Base-by-base conservation (phyloP, 2,888 invertebrate species). In the Oxyscelio sp. region DNA sequence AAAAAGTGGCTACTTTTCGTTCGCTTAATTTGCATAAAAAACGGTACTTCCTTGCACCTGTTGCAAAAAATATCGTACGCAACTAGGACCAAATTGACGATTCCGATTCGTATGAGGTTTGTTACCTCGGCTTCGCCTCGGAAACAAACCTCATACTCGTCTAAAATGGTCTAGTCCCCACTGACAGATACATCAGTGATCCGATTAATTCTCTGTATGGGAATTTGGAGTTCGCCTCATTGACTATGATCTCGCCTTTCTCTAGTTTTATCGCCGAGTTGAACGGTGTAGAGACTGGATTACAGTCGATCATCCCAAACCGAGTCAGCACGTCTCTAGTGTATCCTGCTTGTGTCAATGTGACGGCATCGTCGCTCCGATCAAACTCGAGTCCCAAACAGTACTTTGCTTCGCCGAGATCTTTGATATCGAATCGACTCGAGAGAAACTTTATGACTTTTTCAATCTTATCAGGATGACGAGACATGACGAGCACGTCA, bases 231-330 rank as follows among this genome's bases (percentile, higher is more conserved):
- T 11, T n/a, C 11, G 48, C 21, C 48, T 48, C 48, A 21, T 48
- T 21, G 4, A 21, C 17, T 9, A 9, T 9, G 4, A 8, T 4
- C 34, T 45, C 15, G 5, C 45, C 15, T 4, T 19, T 19, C 11
- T 19, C 45, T 45, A 45, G 15, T 19, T 45, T 15, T 15, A 19
- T 45, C 54, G 48, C 54, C 21, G 50, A 43, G 54, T 87, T 84
- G 21, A 87, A 73, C 4, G 88, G 90, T 17, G 89, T 89, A 45
- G 71, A 58, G 2, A 89, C 88, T 48, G 90, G 75, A 21, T 91
- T 90, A 17, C 84, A 87, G 52, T 90, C 74, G 9, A 66, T 58
- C 90, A 91, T 90, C 31, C 82, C 77, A 78, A 89, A 91, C 8
- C 87, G 61, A 43, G 85, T 65, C 27, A 90, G 68, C n/a, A 89